phyloP scores from a whole-genome alignment of 2,113 vertebrate species.

The Nothocercus nigrocapillus region DNA sequence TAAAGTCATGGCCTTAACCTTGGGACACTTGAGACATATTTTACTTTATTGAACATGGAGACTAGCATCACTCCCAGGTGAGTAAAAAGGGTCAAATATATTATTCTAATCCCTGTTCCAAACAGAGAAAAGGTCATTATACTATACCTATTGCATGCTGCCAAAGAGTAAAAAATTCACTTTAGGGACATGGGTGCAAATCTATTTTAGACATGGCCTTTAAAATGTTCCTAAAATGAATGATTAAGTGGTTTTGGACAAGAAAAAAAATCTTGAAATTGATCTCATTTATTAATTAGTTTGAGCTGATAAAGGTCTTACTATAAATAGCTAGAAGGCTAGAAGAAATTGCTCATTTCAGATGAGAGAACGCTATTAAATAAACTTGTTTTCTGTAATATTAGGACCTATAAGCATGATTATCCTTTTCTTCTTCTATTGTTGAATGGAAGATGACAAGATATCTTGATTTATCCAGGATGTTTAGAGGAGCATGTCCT shows the following conservation, averaged over 20 bases:
- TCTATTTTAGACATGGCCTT: slow-evolving; percentile 84
- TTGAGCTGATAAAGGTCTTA: slow-evolving; percentile 82
- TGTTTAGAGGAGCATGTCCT: neutral
- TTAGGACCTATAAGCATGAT: slow-evolving; percentile 48
- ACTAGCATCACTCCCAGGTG: slow-evolving; percentile 82
- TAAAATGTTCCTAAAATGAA: slow-evolving; percentile 83
- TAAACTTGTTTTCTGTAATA: slow-evolving; percentile 65
- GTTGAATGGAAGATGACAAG: neutral
- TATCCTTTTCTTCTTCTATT: neutral
- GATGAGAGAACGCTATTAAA: slow-evolving; percentile 60
- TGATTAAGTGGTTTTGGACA: slow-evolving; percentile 81
- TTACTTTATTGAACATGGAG: slow-evolving; percentile 83
- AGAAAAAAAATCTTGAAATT: slow-evolving; percentile 79
- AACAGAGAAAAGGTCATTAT: slow-evolving; percentile 86
- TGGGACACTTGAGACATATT: slow-evolving; percentile 81
- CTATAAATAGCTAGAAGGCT: slow-evolving; percentile 79
- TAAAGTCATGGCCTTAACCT: slow-evolving; percentile 84
- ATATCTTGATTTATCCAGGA: neutral
- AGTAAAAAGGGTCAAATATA: slow-evolving; percentile 85
- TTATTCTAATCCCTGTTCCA: slow-evolving; percentile 88
- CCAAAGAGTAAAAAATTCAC: slow-evolving; percentile 83
- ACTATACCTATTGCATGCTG: slow-evolving; percentile 75
- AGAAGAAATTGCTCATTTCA: slow-evolving; percentile 75
- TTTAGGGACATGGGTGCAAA: slow-evolving; percentile 79
- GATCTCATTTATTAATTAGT: slow-evolving; percentile 85